Base-by-base conservation (phyloP, 2,113 vertebrate genomes). In the Chascanopsetta lugubris region DNA sequence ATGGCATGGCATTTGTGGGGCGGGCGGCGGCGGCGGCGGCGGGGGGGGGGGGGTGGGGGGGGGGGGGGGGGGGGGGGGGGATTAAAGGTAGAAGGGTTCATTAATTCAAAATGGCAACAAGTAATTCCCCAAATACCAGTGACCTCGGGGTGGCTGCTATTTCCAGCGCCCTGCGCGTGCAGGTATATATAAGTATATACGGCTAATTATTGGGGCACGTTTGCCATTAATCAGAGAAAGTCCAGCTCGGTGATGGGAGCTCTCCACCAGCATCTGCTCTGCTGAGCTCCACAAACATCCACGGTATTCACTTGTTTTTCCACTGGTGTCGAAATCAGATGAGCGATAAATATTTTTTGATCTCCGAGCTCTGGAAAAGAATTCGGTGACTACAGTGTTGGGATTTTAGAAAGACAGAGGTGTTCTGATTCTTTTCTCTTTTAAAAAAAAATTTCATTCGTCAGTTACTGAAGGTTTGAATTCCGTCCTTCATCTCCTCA, bases 21-120 rank as follows among this genome's bases (percentile, higher is more conserved):
- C n/a, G n/a, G n/a, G n/a, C n/a, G n/a, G n/a, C n/a, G n/a, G n/a
- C n/a, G n/a, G n/a, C n/a, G n/a, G n/a, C n/a, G n/a, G n/a, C n/a
- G n/a, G n/a, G n/a, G n/a, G n/a, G n/a, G n/a, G n/a, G n/a, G n/a
- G n/a, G n/a, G n/a, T n/a, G n/a, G n/a, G n/a, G n/a, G n/a, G n/a
- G n/a, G n/a, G n/a, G n/a, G n/a, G n/a, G n/a, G n/a, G n/a, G n/a
- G n/a, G n/a, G n/a, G n/a, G 13, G 30, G 25, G 12, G 18, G 50
- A 64, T 63, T 1, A 17, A 20, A 42, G 54, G 43, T 8, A 43
- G 45, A 61, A 17, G n/a, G 61, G 40, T 62, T 64, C 3, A 77
- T 62, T 29, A 38, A 45, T 72, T 75, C 26, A 78, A 61, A 77
- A 13, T 74, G 66, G 50, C 26, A 74, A 54, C 50, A 66, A 61